Conservation (phyloP, 2,113 vertebrate species). For the Ammodytes marinus region DNA sequence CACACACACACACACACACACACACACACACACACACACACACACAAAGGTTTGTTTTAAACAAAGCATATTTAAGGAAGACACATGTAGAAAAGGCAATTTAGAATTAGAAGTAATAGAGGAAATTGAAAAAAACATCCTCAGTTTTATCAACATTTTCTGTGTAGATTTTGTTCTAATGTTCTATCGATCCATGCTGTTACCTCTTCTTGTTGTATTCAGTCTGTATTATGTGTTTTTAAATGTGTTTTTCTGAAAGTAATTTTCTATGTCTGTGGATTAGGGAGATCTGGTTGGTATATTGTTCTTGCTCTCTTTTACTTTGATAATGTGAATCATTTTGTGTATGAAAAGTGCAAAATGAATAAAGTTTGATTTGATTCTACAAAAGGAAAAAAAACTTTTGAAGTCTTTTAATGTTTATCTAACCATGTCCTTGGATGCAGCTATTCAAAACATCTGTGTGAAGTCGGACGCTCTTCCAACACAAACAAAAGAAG, state of each 20-base stretch:
- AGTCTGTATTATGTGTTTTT: too few relatives aligned
- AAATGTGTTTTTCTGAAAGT: too few relatives aligned
- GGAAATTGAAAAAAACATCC: slow-evolving; percentile 9
- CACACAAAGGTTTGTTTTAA: background rate
- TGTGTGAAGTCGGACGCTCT: background rate
- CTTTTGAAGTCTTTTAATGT: background rate
- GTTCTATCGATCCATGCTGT: too few relatives aligned
- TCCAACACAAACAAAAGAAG: background rate
- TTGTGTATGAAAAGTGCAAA: too few relatives aligned
- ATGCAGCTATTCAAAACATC: slow-evolving; percentile 7
- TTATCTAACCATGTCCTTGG: slow-evolving; percentile 6
- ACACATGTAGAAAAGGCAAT: background rate
- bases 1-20: background rate
- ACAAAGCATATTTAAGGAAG: background rate
- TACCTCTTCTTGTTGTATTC: too few relatives aligned
- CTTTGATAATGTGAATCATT: too few relatives aligned
- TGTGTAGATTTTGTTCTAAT: background rate
- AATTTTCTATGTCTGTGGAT: too few relatives aligned
- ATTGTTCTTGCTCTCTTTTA: too few relatives aligned
- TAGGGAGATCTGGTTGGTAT: too few relatives aligned
- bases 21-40: slow-evolving; percentile 1
- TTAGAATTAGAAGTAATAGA: background rate
- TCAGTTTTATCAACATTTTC: background rate
- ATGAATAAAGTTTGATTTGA: too few relatives aligned
- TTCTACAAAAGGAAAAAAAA: background rate